Evolutionary conservation across 2,888 invertebrate genomes (phyloP).

Genomic region (Archips crataeganus): DNA sequence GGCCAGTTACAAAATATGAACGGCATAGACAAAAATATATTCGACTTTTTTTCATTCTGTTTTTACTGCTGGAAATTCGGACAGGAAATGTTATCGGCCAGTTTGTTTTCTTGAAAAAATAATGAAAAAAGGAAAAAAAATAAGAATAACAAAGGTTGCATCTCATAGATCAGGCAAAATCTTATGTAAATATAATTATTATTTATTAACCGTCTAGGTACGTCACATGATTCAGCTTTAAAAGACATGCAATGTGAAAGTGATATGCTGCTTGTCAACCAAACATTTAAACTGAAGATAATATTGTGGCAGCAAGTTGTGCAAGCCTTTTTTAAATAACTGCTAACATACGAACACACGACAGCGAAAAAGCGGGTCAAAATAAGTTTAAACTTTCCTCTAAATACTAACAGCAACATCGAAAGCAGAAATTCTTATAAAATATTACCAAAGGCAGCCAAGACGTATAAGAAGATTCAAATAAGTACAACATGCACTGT

Average conservation of each 20-base stretch:
- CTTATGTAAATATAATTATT: background rate
- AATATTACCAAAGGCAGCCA: background rate
- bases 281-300: background rate
- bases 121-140: too few relatives aligned
- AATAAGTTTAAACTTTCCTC: background rate
- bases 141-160: background rate
- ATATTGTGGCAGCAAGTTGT: background rate
- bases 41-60: background rate
- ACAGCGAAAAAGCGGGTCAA: background rate
- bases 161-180: background rate
- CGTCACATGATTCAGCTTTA: background rate
- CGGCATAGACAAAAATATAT: background rate
- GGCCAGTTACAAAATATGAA: background rate
- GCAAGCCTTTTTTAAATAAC: background rate
- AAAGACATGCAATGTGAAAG: background rate
- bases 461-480: conserved; percentile 7
- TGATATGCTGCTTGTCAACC: background rate
- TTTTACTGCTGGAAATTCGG: background rate
- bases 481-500: background rate
- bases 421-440: background rate
- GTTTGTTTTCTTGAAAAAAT: too few relatives aligned
- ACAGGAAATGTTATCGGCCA: background rate
- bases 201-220: background rate
- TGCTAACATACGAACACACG: background rate
- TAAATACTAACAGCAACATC: background rate